Evolutionary conservation across 2,888 invertebrate genomes (phyloP).

Genomic region (Osmoderma eremita): DNA sequence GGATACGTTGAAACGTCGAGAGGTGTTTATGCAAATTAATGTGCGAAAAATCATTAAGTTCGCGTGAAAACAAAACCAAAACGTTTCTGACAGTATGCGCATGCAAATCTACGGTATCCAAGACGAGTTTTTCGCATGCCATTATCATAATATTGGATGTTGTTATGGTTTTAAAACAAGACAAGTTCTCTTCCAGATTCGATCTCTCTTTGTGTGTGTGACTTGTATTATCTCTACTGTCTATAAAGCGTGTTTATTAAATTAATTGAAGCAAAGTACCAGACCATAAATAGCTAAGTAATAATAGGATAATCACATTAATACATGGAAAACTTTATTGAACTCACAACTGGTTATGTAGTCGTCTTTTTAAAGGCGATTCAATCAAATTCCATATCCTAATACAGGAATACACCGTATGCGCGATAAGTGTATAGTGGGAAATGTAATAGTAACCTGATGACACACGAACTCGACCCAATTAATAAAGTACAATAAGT

Average conservation of each 20-base stretch:
- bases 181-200: neutral
- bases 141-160: conserved; percentile 31
- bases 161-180: conserved; percentile 14
- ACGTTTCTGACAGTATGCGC: conserved; percentile 8
- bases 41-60: conserved; percentile 32
- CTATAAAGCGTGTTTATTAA: conserved; percentile 28
- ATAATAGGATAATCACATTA: no score
- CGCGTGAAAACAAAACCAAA: conserved; percentile 9
- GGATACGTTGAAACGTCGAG: neutral
- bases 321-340: no score
- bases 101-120: conserved; percentile 19
- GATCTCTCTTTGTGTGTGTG: conserved; percentile 31
- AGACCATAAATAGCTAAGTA: neutral
- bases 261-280: conserved; percentile 13
- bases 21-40: conserved; percentile 37
- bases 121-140: conserved; percentile 17
- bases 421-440: no score
- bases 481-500: no score
- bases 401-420: no score
- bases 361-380: no score
- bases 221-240: conserved; percentile 22
- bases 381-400: no score
- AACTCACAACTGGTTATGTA: no score
- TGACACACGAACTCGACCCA: no score
- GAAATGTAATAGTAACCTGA: no score